Conservation (phyloP, 1,140 invertebrate species). For the Tetraneura akinire region DNA sequence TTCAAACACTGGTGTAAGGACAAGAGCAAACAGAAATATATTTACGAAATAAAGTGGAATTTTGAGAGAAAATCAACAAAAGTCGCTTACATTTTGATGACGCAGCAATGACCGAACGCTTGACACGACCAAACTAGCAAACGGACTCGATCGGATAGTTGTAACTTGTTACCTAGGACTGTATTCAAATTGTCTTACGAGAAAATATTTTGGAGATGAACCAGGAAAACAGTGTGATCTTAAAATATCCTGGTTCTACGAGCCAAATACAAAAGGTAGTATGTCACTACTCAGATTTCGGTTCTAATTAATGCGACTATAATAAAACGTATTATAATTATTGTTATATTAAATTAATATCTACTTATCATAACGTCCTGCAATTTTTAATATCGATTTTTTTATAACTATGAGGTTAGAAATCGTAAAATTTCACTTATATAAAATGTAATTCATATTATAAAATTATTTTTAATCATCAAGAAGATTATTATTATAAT, state of each 20-base stretch:
- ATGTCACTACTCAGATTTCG: slow-evolving; percentile 38
- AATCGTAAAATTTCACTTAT: too few relatives aligned
- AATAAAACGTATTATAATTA: neutral
- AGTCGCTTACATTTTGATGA: slow-evolving; percentile 29
- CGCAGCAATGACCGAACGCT: slow-evolving; percentile 23
- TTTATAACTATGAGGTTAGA: too few relatives aligned
- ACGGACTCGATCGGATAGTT: slow-evolving; percentile 1
- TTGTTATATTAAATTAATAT: too few relatives aligned
- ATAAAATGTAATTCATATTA: too few relatives aligned
- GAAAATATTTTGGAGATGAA: slow-evolving; percentile 48
- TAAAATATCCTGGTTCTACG: slow-evolving; percentile 30
- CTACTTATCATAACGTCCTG: too few relatives aligned
- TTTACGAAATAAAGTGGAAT: neutral
- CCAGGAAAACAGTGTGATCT: slow-evolving; percentile 40
- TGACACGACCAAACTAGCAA: slow-evolving; percentile 30
- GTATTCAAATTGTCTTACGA: slow-evolving; percentile 24
- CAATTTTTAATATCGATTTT: too few relatives aligned
- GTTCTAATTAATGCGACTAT: neutral
- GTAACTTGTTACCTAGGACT: slow-evolving; percentile 42
- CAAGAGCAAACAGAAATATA: slow-evolving; percentile 21
- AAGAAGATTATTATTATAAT: too few relatives aligned
- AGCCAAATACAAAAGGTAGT: slow-evolving; percentile 48
- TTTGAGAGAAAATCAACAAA: slow-evolving; percentile 7
- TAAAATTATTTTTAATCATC: too few relatives aligned
- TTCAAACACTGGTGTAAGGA: neutral